Percentiles rank a stretch among this genome's conserved stretches.
Evolutionary conservation across 2,888 invertebrate species (phyloP).

Genomic region (Lucinisca nassula): DNA sequence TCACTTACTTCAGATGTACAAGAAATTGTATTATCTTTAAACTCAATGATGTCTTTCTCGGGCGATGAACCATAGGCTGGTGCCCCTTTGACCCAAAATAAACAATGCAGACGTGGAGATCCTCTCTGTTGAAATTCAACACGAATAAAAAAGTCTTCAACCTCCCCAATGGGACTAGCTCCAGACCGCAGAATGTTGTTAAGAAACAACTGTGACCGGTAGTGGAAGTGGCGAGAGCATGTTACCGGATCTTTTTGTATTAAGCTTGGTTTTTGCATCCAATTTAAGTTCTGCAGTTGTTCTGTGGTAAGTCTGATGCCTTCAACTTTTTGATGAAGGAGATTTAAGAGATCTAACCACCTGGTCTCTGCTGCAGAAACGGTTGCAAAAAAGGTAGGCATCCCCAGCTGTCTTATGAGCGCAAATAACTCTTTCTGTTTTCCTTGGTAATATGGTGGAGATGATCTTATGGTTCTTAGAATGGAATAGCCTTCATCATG

Average conservation of each 20-base stretch:
- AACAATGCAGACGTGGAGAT: constrained; percentile 40
- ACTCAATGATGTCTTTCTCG: constrained; percentile 34
- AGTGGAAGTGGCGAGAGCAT: constrained; percentile 51
- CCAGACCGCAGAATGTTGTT: constrained; percentile 29
- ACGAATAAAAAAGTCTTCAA: constrained; percentile 41
- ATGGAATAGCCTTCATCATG: constrained; percentile 57
- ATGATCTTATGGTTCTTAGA: constrained; percentile 42
- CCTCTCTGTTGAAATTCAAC: constrained; percentile 47
- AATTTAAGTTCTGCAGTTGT: constrained; percentile 26
- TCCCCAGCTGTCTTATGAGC: constrained; percentile 49
- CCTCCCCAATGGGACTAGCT: constrained; percentile 47
- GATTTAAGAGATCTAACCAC: constrained; percentile 34
- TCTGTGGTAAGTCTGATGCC: neutral
- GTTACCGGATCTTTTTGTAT: too few relatives aligned
- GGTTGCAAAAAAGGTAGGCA: constrained; percentile 58
- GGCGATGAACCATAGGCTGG: constrained; percentile 17
- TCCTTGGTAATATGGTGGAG: constrained; percentile 48
- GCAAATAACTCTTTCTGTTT: constrained; percentile 59
- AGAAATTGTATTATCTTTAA: constrained; percentile 40
- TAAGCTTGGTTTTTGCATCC: constrained; percentile 48
- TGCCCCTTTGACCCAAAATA: constrained; percentile 42
- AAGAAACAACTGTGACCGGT: constrained; percentile 41
- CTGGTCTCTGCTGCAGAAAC: constrained; percentile 60
- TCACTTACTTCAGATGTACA: constrained; percentile 42
- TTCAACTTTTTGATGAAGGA: neutral